Conservation (phyloP, 2,797 vertebrate genomes). For the Lophotriccus pileatus region DNA sequence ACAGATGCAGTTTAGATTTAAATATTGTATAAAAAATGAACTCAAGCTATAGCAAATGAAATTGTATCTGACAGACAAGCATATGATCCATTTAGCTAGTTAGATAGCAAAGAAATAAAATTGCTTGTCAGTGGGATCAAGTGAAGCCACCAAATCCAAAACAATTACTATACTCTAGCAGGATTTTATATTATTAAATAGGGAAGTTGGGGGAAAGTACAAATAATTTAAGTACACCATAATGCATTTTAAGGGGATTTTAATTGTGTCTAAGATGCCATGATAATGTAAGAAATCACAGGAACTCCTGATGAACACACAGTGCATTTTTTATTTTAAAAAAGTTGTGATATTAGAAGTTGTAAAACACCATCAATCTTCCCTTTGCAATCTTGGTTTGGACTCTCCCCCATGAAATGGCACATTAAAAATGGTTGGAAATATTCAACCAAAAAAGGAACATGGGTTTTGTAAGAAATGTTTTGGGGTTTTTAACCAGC, state of each 20-base stretch:
- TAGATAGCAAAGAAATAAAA: slow-evolving; percentile 4
- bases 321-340: not conserved
- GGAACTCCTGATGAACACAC: not conserved
- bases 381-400: slow-evolving; percentile 16
- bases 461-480: slow-evolving; percentile 23
- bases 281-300: not conserved
- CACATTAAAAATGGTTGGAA: not conserved
- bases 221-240: not conserved
- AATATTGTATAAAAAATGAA: not conserved
- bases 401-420: slow-evolving; percentile 31
- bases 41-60: not conserved
- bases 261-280: not conserved
- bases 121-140: not conserved
- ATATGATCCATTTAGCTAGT: not conserved
- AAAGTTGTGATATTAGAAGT: not conserved
- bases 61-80: not conserved
- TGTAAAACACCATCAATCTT: slow-evolving; percentile 32
- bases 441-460: slow-evolving; percentile 41
- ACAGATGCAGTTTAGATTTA: slow-evolving; percentile 11
- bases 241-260: not conserved
- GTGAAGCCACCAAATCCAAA: not conserved
- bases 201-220: not conserved
- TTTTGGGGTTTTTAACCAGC: slow-evolving; percentile 22
- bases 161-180: not conserved
- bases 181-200: not conserved